Evolutionary conservation across 2,797 vertebrate genomes (phyloP), one percentile per base, ranked within the genome.

Genomic region (Thamnophis elegans): DNA sequence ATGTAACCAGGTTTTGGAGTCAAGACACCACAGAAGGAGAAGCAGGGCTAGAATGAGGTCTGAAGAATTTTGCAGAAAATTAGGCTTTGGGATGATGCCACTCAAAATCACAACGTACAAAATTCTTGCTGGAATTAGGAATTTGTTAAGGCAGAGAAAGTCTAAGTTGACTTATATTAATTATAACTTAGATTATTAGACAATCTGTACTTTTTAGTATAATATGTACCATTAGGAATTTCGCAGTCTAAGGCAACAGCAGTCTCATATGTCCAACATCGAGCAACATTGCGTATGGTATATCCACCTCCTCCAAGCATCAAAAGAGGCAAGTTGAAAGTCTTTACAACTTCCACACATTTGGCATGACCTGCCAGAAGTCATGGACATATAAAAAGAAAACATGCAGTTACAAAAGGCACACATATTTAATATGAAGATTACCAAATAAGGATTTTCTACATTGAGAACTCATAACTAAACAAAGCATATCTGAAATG

Each of bases 261-360:
- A 91, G 98, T 98, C 95, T 98, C 98, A 1, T 98, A 98, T 0
- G 98, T 98, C 98, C 98, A 98, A 94, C 98, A 98, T 16, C 98
- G 97, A 95, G 98, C 98, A 89, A 98, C 98, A 6, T 98, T 98
- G 28, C 98, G 98, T 92, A 98, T 98, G 0, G 98, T 98, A 42
- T 98, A 98, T 62, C 98, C 98, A 62, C 98, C 98, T 95, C 98
- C 98, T 82, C 98, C 98, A 82, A 98, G 97, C 98, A 98, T 98
- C 93, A 98, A 95, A 89, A 98, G 94, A 0, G 98, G 98, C 95
- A 99, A 97, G 95, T 99, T 99, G 94, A 99, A 99, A 85, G 98
- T 98, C 96, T 99, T 99, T 47, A 99, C 98, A 96, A 99, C 98
- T 97, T 99, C 98, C 92, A 99, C 99, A 97, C 99, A 99, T 94